Conservation (phyloP, 2,113 vertebrate genomes). For the Gallinago undulata region DNA sequence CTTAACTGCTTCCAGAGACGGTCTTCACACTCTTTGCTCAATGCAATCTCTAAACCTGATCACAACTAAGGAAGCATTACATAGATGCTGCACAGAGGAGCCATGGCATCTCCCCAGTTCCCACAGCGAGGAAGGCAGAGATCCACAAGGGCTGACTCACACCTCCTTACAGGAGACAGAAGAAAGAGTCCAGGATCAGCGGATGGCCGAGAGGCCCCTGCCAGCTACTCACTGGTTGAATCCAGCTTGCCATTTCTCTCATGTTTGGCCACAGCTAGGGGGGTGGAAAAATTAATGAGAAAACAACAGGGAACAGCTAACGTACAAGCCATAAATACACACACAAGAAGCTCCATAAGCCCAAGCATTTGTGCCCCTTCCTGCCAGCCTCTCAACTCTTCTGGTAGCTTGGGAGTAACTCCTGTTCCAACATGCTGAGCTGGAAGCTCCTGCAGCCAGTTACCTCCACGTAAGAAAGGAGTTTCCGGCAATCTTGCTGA, state of each 20-base stretch:
- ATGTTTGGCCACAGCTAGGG: not conserved
- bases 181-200: not conserved
- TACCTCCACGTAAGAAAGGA: not conserved
- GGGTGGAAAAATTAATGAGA: conserved; percentile 44
- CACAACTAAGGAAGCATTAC: not conserved
- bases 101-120: conserved; percentile 2
- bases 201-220: not conserved
- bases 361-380: conserved; percentile 16
- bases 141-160: conserved; percentile 35
- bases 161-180: not conserved
- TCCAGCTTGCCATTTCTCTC: not conserved
- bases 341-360: not conserved
- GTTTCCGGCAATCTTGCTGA: conserved; percentile 54
- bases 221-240: not conserved
- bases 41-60: not conserved
- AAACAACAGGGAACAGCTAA: conserved; percentile 30
- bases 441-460: conserved; percentile 46
- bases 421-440: conserved; percentile 52
- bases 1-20: fast-evolving
- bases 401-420: conserved; percentile 5
- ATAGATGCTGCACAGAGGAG: not conserved
- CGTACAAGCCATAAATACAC: not conserved
- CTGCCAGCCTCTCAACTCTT: conserved; percentile 5
- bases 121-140: not conserved
- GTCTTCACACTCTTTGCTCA: not conserved